Percentiles rank a stretch among this genome's conserved stretches.
phyloP scores from a whole-genome alignment of 1,140 invertebrate genomes.

The Formica exsecta region DNA sequence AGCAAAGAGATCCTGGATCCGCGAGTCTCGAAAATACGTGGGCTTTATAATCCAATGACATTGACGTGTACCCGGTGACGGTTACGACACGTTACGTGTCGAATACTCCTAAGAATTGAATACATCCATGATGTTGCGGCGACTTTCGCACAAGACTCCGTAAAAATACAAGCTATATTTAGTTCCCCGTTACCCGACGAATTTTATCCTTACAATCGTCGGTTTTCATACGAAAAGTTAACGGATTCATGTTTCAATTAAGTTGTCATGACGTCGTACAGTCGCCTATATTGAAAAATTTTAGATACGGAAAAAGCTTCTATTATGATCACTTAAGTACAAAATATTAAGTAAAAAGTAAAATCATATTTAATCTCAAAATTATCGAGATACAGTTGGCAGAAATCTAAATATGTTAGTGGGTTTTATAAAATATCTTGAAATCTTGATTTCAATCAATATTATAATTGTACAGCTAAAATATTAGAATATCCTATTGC shows the following conservation, averaged over 20 bases:
- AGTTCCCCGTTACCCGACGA: neutral
- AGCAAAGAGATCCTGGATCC: slow-evolving; percentile 8
- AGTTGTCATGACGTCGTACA: neutral
- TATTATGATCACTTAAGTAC: neutral
- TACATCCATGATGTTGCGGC: slow-evolving; percentile 10
- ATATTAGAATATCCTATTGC: neutral
- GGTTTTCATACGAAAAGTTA: neutral
- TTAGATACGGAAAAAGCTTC: neutral
- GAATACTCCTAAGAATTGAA: slow-evolving; percentile 28
- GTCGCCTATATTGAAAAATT: neutral
- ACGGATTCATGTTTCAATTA: slow-evolving; percentile 1
- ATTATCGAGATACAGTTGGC: neutral
- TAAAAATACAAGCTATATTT: neutral
- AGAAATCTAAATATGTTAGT: neutral
- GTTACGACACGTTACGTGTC: slow-evolving; percentile 31
- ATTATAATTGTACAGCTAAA: neutral
- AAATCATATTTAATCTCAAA: neutral
- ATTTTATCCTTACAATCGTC: neutral
- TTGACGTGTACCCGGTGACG: slow-evolving; percentile 32
- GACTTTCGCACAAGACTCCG: slow-evolving; percentile 13
- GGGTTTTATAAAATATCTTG: no score
- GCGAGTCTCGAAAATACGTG: slow-evolving; percentile 8
- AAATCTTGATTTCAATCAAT: neutral
- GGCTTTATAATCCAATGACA: slow-evolving; percentile 1
- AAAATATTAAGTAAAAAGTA: neutral